Conservation (phyloP, 2,888 invertebrate species). For the Tuberolachnus salignus region DNA sequence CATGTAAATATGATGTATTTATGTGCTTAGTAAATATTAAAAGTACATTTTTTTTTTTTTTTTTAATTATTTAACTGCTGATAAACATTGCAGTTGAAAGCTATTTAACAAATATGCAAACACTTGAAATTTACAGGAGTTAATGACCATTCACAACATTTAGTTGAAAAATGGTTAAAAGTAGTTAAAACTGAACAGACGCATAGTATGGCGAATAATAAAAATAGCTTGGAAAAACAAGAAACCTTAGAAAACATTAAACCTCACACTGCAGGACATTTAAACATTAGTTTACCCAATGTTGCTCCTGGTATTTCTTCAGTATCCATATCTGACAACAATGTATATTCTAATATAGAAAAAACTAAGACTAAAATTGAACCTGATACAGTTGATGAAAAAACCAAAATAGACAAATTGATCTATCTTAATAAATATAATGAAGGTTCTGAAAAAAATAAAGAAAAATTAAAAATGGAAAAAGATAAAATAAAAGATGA, state of each 20-base stretch:
- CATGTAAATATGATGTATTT: background rate
- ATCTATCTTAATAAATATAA: constrained; percentile 39
- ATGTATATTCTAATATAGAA: constrained; percentile 23
- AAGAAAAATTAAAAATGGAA: constrained; percentile 42
- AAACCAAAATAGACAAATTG: constrained; percentile 52
- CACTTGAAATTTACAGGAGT: constrained; percentile 51
- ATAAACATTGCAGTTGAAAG: no score
- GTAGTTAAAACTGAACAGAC: no score
- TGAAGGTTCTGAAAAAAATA: constrained; percentile 47
- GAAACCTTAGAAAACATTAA: constrained; percentile 11
- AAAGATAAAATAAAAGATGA: constrained; percentile 49
- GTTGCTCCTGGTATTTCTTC: no score
- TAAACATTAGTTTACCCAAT: no score
- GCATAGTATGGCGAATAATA: constrained; percentile 62
- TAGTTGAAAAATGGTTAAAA: constrained; percentile 57
- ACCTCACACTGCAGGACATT: constrained; percentile 25
- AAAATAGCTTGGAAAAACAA: constrained; percentile 59
- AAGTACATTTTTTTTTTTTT: background rate
- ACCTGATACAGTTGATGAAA: constrained; percentile 38
- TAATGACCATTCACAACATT: constrained; percentile 31
- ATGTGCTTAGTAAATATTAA: no score
- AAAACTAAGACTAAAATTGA: constrained; percentile 50
- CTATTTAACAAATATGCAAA: no score
- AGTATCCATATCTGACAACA: background rate
- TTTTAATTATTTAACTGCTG: no score